These are phyloP conservation scores for Chironomus tepperi DNA, from an alignment of 1,140 invertebrate species.

Conservation along the genomic window DNA sequence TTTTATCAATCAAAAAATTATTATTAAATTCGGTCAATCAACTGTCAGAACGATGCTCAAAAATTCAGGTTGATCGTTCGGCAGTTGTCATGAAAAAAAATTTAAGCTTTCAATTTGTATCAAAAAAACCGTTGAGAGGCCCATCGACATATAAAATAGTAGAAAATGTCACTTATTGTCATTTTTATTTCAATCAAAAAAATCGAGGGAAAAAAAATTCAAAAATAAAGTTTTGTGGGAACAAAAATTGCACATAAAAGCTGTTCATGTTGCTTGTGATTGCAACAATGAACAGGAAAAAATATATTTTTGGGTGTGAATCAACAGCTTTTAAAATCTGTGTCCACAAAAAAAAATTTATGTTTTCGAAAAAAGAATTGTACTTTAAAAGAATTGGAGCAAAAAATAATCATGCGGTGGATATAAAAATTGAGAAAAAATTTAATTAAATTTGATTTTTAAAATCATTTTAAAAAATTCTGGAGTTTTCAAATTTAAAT, in stretches of 20 bases:
- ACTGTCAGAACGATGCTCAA: conserved; percentile 11
- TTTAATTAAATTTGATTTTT: too few relatives aligned
- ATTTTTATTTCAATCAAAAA: neutral
- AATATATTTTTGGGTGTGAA: neutral
- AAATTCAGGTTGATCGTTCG: conserved; percentile 12
- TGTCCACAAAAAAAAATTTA: neutral
- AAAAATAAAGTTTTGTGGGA: neutral
- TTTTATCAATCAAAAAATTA: neutral
- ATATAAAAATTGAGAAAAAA: too few relatives aligned
- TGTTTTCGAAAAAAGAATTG: too few relatives aligned
- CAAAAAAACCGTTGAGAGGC: neutral
- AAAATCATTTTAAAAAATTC: too few relatives aligned
- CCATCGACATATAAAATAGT: conserved; percentile 10
- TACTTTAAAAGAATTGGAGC: too few relatives aligned
- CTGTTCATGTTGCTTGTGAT: neutral
- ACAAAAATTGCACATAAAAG: conserved; percentile 16
- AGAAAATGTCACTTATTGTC: conserved; percentile 19
- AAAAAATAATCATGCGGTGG: too few relatives aligned
- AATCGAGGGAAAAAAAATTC: neutral
- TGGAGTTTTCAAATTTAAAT: too few relatives aligned
- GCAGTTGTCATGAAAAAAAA: neutral
- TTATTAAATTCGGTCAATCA: neutral
- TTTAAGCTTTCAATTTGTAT: too few relatives aligned
- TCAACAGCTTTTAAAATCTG: neutral
- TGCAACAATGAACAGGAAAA: neutral